Conservation (phyloP, 1,140 invertebrate genomes). For the fruit fly (Drosophila melanogaster) region DNA sequence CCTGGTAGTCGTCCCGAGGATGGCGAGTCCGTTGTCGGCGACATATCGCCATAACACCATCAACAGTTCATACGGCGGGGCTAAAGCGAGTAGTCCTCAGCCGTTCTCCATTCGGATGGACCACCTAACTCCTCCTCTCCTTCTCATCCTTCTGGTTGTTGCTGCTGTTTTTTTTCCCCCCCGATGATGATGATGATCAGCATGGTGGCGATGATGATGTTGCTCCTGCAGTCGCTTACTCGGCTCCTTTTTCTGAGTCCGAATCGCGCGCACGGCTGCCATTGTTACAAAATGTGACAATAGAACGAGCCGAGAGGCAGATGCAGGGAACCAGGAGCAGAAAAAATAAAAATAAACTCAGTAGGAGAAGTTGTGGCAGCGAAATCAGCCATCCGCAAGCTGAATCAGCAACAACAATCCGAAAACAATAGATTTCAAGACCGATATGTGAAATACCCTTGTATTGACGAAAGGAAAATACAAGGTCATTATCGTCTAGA, state of each 20-base stretch:
- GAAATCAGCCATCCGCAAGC: slow-evolving; percentile 27
- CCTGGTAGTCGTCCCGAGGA: slow-evolving; percentile 18
- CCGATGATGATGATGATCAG: slow-evolving; percentile 9
- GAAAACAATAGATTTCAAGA: slow-evolving; percentile 19
- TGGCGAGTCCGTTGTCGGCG: slow-evolving; percentile 56
- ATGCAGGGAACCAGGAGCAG: slow-evolving; percentile 18
- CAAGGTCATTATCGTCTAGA: not conserved
- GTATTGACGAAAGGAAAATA: not conserved
- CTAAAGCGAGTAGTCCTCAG: slow-evolving; percentile 38
- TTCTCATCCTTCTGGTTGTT: slow-evolving; percentile 27
- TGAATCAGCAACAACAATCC: slow-evolving; percentile 26
- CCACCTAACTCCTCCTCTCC: not conserved
- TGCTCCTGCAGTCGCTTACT: slow-evolving; percentile 49
- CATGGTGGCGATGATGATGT: slow-evolving; percentile 17
- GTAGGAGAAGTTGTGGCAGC: slow-evolving; percentile 16
- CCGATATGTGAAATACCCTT: slow-evolving; percentile 23
- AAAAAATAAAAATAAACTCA: slow-evolving; percentile 1
- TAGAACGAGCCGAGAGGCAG: slow-evolving; percentile 49
- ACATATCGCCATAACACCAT: slow-evolving; percentile 82
- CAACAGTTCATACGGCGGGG: slow-evolving; percentile 74
- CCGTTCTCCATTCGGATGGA: slow-evolving; percentile 14
- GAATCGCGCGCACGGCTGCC: slow-evolving; percentile 73
- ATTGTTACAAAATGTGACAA: slow-evolving; percentile 79
- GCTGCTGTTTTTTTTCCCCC: slow-evolving; percentile 5
- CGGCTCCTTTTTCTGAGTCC: slow-evolving; percentile 66